Evolutionary conservation across 1,140 invertebrate genomes (phyloP), one percentile per base, ranked within the genome.

Genomic region (Eriocheir sinensis): DNA sequence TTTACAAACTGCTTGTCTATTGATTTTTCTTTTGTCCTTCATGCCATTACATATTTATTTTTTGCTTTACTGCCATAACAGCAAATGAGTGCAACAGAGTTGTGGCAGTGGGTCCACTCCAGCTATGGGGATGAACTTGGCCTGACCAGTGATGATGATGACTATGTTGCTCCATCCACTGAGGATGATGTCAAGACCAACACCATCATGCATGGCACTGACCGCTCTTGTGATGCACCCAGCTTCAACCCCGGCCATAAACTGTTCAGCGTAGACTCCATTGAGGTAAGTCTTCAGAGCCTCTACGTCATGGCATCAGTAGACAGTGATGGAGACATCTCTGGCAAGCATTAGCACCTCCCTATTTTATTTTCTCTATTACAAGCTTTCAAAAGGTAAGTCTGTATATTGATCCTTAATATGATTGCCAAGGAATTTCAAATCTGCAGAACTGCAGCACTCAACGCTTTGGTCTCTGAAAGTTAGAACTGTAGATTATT

Each of bases 51-150:
- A 72, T 72, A 48, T 48, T 4, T 48, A 41, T 34, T 34, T n/a
- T 36, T 90, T 90, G 53, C 36, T 38, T 90, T 30, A 72, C 89
- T 90, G 53, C 48, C 48, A n/a, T 72, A 34, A 72, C 96, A 98
- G 98, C 98, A 98, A 94, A 98, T 99, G 97, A 97, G 97, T 95
- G 98, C 98, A 90, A 98, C 98, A 96, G 98, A 99, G 97, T 98
- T 99, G 97, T 99, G 99, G 98, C 98, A 98, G 96, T 98, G 98
- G 97, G 98, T 99, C 93, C 99, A 99, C 97, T 98, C 98, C 96
- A 98, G 98, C 96, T 99, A 99, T 97, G 99, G 99, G 81, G 98
- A 98, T 96, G 98, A 99, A 97, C 97, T 99, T 95, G 99, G 99
- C 41, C 97, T 99, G 96, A 99, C 98, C 27, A 99, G 98, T 21